Percentiles rank a stretch among this genome's conserved stretches.
phyloP scores from a whole-genome alignment of 2,888 invertebrate species.

The Pseudolycoriella hygida region DNA sequence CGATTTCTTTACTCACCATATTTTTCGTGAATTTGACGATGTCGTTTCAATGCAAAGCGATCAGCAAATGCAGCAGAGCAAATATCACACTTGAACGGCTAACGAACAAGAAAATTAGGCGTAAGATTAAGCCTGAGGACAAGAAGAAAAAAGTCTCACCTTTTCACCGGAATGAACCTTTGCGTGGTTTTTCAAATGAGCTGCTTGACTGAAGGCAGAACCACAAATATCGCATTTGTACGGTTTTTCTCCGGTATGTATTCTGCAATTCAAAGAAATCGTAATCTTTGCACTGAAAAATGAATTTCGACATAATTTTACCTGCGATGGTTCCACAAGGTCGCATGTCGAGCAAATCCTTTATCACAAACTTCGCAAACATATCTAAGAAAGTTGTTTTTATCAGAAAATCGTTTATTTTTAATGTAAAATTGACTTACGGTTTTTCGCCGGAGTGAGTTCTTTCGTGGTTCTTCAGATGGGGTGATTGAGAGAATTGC shows the following conservation, averaged over 20 bases:
- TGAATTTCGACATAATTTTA: too few species aligned
- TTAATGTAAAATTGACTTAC: too few species aligned
- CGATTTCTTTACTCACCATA: conserved; percentile 37
- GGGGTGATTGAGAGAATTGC: conserved; percentile 80
- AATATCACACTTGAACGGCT: conserved; percentile 63
- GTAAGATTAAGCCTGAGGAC: too few species aligned
- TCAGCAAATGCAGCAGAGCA: conserved; percentile 76
- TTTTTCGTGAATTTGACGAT: conserved; percentile 75
- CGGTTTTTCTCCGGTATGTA: conserved; percentile 52
- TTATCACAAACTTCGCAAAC: conserved; percentile 81
- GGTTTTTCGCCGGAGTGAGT: conserved; percentile 78
- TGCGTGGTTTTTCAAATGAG: conserved; percentile 75
- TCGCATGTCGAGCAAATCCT: conserved; percentile 74
- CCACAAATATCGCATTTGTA: conserved; percentile 69
- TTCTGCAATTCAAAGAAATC: too few species aligned
- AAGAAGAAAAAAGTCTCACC: neutral
- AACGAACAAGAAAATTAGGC: conserved; percentile 24
- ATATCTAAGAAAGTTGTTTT: too few species aligned
- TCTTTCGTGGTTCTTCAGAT: conserved; percentile 74
- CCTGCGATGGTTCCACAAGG: conserved; percentile 68
- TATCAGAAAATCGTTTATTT: too few species aligned
- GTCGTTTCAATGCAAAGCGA: conserved; percentile 69
- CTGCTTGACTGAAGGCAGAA: conserved; percentile 80
- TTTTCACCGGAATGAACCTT: conserved; percentile 33
- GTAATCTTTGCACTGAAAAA: too few species aligned